Percentiles rank a stretch among this genome's conserved stretches.
phyloP scores from a whole-genome alignment of 2,113 vertebrate genomes.

The Tamias sibiricus region DNA sequence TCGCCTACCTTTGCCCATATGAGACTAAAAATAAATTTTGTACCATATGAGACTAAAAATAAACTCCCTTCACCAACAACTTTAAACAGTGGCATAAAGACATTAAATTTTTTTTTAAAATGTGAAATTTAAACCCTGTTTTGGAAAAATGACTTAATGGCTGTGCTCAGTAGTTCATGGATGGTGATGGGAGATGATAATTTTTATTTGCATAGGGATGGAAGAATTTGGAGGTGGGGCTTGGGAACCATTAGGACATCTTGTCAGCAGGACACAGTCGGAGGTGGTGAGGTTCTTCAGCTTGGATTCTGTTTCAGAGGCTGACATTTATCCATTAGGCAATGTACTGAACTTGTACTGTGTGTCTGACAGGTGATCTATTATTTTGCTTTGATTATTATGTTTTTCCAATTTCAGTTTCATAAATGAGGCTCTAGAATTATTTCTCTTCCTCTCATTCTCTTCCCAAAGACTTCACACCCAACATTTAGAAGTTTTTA shows the following conservation, averaged over 20 bases:
- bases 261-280: background rate
- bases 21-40: background rate
- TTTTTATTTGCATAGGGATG: background rate
- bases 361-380: background rate
- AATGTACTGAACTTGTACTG: background rate
- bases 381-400: background rate
- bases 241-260: no score
- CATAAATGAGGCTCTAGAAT: background rate
- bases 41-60: background rate
- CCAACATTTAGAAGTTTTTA: background rate
- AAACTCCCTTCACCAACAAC: no score
- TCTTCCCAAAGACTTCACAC: background rate
- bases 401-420: background rate
- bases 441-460: background rate
- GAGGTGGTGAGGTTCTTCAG: background rate
- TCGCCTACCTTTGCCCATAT: background rate
- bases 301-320: no score
- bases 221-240: background rate
- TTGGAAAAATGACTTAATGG: background rate
- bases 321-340: background rate
- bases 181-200: background rate
- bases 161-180: fast-evolving
- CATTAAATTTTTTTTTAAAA: background rate
- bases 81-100: background rate
- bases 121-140: background rate